phyloP scores from a whole-genome alignment of 1,140 invertebrate species.

The Eurosta solidaginis region DNA sequence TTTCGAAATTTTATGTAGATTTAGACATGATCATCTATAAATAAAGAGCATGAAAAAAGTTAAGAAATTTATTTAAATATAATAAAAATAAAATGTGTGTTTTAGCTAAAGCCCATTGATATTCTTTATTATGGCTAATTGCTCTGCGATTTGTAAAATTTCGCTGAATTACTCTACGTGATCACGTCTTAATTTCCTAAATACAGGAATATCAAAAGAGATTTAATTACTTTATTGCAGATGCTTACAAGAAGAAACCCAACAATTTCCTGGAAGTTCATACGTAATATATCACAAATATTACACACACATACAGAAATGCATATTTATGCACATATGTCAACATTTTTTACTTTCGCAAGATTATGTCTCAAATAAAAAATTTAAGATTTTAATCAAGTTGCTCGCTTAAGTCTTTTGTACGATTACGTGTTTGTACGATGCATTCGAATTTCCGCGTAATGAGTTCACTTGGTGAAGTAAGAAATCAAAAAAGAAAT shows the following conservation, averaged over 20 bases:
- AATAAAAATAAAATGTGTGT: no score
- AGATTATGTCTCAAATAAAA: slow-evolving; percentile 4
- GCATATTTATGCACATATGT: no score
- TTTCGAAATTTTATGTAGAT: no score
- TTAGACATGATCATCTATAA: no score
- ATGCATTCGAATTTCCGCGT: background rate
- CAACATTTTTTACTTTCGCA: slow-evolving; percentile 3
- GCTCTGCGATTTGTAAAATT: no score
- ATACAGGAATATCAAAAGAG: background rate
- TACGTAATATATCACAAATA: background rate
- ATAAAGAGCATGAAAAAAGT: no score
- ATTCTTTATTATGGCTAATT: no score
- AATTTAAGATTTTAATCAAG: background rate
- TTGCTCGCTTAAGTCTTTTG: background rate
- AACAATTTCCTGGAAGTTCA: background rate
- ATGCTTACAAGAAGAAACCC: background rate
- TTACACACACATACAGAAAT: background rate
- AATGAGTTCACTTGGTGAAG: background rate
- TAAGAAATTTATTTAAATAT: no score
- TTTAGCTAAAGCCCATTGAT: no score
- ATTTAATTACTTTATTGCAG: slow-evolving; percentile 9
- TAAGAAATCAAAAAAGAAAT: background rate
- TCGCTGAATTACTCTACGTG: background rate
- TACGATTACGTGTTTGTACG: background rate
- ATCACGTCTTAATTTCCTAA: background rate